A percentile compares a stretch with the other conserved stretches of the same genome.
phyloP scores from a whole-genome alignment of 2,888 invertebrate species.

The Suillia variegata region DNA sequence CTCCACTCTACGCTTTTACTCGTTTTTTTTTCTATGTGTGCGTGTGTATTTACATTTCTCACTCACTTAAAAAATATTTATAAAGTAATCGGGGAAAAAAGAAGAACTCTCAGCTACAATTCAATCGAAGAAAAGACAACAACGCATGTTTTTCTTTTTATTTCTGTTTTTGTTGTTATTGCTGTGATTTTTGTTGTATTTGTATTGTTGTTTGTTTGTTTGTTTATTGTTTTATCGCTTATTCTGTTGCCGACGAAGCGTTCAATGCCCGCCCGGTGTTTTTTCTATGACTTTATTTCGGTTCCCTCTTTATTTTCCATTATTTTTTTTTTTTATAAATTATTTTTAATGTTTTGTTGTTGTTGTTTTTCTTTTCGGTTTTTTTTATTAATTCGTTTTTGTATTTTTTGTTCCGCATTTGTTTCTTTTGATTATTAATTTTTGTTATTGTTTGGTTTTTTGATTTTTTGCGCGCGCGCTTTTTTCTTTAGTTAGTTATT shows the following conservation, averaged over 20 bases:
- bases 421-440: too few species aligned
- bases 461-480: neutral
- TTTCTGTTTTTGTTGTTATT: too few species aligned
- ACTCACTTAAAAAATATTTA: too few species aligned
- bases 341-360: neutral
- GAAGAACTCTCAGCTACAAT: neutral
- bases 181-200: too few species aligned
- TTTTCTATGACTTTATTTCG: constrained; percentile 17
- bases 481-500: constrained; percentile 3
- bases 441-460: constrained; percentile 16
- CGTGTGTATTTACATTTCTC: neutral
- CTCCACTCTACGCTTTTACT: too few species aligned
- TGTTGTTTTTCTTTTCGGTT: too few species aligned
- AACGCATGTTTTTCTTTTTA: constrained; percentile 9
- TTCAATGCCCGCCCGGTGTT: constrained; percentile 44
- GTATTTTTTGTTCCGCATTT: neutral
- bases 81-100: neutral
- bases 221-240: constrained; percentile 27
- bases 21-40: too few species aligned
- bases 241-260: constrained; percentile 37
- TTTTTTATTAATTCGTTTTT: constrained; percentile 15
- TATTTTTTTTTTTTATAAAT: neutral
- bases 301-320: constrained; percentile 2
- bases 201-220: too few species aligned
- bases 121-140: neutral